Evolutionary conservation across 2,888 invertebrate genomes (phyloP), one percentile per base, ranked within the genome.

Genomic region (Bombylius discolor): DNA sequence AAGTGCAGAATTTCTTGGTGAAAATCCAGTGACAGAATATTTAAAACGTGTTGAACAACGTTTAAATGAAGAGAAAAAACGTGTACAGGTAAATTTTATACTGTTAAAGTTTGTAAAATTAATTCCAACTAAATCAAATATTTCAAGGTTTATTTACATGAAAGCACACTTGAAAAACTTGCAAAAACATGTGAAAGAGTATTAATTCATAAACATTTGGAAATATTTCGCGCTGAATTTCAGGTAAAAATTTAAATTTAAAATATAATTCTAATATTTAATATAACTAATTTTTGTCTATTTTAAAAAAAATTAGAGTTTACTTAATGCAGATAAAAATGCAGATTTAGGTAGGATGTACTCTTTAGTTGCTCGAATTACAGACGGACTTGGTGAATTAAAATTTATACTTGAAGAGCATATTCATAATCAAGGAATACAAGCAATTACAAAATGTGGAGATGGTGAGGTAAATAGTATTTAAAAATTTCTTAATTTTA

Each of bases 21-120:
- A 91, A 66, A 98, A 98, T 73, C 92, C 96, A 0, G 93, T 99
- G 57, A 97, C 98, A 0, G 98, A 99, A 70, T 99, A 99, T 69
- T 92, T 99, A 92, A 96, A 97, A 72, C 74, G 93, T 85, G 96
- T 95, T 4, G 98, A 98, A 68, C 89, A 90, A 66, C 83, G 99
- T 54, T 77, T 99, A 52, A 80, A 86, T 60, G 99, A 99, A 70
- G 99, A 99, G 69, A 87, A 93, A 70, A 84, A 87, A 61, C 82
- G 99, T 44, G 97, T 98, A 33, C 39, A 68, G 66, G 56, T 39
- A 39, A 39, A 39, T 39, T 39, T 23, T 9, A 39, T 39, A 39
- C 11, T 39, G 7, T 39, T 39, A 39, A 39, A 39, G 7, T 9
- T 39, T 39, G 3, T 39, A 39, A 9, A 7, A 39, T 39, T 39